Percentiles rank a stretch among this genome's conserved stretches.
These are phyloP conservation scores for Leptura quadrifasciata DNA, from an alignment of 2,888 invertebrate genomes.

Conservation along the genomic window DNA sequence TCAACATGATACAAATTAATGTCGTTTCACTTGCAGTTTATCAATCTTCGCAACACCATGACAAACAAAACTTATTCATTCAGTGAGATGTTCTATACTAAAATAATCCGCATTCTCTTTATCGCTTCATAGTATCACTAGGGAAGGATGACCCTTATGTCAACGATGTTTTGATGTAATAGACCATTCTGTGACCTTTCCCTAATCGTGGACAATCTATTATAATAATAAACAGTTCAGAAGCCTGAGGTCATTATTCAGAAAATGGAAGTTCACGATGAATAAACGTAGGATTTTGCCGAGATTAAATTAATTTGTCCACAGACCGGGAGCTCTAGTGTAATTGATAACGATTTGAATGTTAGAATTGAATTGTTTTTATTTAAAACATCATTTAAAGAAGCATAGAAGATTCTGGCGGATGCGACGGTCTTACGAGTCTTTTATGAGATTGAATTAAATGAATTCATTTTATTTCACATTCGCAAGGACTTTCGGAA, in stretches of 20 bases:
- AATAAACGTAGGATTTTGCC: neutral
- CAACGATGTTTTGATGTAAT: neutral
- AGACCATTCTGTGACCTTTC: neutral
- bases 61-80: neutral
- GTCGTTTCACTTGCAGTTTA: conserved; percentile 21
- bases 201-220: neutral
- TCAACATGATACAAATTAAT: conserved; percentile 23
- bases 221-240: neutral
- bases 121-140: neutral
- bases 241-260: neutral
- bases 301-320: neutral
- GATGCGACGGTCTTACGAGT: no score
- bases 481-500: no score
- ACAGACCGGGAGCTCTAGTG: neutral
- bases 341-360: neutral
- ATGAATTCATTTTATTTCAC: no score
- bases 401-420: neutral
- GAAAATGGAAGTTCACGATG: neutral
- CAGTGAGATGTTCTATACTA: neutral
- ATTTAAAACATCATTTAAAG: neutral
- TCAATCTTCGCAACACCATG: conserved; percentile 12
- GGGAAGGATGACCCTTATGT: neutral
- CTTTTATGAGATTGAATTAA: no score
- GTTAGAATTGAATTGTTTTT: neutral
- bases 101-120: neutral